These are phyloP conservation scores for Isaurus tuberculatus DNA, from an alignment of 92 coral and sea anemone genomes.

Conservation along the genomic window DNA sequence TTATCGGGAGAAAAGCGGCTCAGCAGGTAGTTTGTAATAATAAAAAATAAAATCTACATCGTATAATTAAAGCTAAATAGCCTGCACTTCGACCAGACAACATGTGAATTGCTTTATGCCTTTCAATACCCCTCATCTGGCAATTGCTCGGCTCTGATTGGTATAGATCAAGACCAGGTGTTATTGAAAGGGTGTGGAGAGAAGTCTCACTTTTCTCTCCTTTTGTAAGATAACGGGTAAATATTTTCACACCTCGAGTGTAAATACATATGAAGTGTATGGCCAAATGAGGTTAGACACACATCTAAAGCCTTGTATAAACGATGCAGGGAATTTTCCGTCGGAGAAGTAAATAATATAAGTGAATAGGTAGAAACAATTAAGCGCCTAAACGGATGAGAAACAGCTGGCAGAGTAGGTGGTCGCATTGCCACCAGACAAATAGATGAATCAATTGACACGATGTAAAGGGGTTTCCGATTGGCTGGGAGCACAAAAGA, in stretches of 20 bases:
- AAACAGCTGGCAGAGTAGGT: constrained; percentile 98
- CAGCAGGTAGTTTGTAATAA: constrained; percentile 94
- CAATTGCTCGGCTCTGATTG: constrained; percentile 79
- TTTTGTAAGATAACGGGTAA: constrained; percentile 87
- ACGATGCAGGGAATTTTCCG: constrained; percentile 69
- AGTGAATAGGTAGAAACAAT: constrained; percentile 89
- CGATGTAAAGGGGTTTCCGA: constrained; percentile 85
- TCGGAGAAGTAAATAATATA: constrained; percentile 84
- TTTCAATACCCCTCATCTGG: constrained; percentile 90
- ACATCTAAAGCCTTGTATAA: constrained; percentile 51
- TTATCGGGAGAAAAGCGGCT: constrained; percentile 88
- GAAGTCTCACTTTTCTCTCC: constrained; percentile 78
- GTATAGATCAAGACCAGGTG: constrained; percentile 83
- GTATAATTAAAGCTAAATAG: constrained; percentile 98
- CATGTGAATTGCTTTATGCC: constrained; percentile 93
- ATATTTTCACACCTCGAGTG: constrained; percentile 83
- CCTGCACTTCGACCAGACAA: constrained; percentile 91
- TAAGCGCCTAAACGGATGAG: constrained; percentile 88
- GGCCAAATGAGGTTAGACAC: constrained; percentile 41
- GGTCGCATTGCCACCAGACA: constrained; percentile 98
- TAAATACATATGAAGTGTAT: constrained; percentile 67
- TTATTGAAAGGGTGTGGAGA: constrained; percentile 84
- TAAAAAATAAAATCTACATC: constrained; percentile 96
- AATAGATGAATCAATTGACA: constrained; percentile 97
- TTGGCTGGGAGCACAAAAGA: constrained; percentile 88